Base-by-base conservation (phyloP, 2,888 invertebrate genomes). In the Eucriotettix oculatus region DNA sequence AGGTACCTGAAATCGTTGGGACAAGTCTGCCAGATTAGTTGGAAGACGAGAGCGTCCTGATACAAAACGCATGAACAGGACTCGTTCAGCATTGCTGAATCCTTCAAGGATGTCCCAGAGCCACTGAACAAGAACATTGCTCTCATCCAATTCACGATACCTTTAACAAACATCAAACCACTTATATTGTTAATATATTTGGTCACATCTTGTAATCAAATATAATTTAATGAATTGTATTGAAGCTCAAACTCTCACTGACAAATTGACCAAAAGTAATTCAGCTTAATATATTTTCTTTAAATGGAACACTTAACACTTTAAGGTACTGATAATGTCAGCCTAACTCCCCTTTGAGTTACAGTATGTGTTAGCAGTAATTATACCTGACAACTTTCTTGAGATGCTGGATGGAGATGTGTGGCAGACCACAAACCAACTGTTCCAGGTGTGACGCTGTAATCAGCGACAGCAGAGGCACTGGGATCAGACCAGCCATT, bases 1-100 rank as follows among this genome's bases (percentile, higher is more conserved):
- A 65, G 65, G 65, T 68, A 80, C 77, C 74, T 84, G 83, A 68
- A 83, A 83, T 58, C 82, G 71, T 68, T 83, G 83, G 1, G 82
- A 79, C 53, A 84, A 76, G 70, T 84, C 83, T 7, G 82, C 81
- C 60, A 83, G 72, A 70, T 83, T 83, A 14, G 80, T 79, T 5
- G 83, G 83, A 43, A 84, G 73, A 56, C 83, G 71, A 2, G 82
- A 82, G 52, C 83, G 72, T 5, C 84, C 84, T 1, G 82, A 83
- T 10, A 84, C 83, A 70, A 84, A 84, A 64, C 83, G 71, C 76
- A 84, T 78, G 69, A 84, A 84, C 52, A 83, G 74, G 16, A 83
- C 80, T 62, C 81, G 71, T 68, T 84, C 83, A 17, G 78, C 76
- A 67, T 82, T 80, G 10, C 77, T 78, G 70, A 84, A 83, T 56